Base-by-base conservation (phyloP, 2,113 vertebrate species). In the Nettapus auritus region DNA sequence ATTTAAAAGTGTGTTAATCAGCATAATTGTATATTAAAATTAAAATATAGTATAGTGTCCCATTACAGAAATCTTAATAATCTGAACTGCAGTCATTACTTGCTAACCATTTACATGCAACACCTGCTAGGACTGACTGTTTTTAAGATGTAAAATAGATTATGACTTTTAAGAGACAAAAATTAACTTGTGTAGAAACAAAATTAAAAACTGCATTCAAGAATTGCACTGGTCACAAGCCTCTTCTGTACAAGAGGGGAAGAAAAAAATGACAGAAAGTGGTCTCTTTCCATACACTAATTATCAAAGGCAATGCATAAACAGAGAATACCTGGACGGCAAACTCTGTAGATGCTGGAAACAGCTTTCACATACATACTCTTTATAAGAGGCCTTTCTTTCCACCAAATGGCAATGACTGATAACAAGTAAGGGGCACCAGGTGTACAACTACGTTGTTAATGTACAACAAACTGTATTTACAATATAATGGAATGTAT, bases 381-480 rank as follows among this genome's bases (percentile, higher is more conserved):
- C 78, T 86, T 88, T 91, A 82, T 13, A 96, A 90, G 85, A 97
- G 89, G 91, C 91, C 92, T 42, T 56, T 88, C 94, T 69, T 92
- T 84, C 66, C 80, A 82, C 53, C 22, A 6, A 83, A 90, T 76
- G 94, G 88, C 87, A 97, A 95, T 33, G 48, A 81, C 57, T 91
- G 75, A 95, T 16, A 97, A 88, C 79, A 96, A 94, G 59, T 95
- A 91, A 97, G 93, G 95, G 97, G 93, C 83, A 93, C 44, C 90
- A 97, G 97, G 95, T 97, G 95, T 95, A 97, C 77, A 97, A 86
- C 69, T 94, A 93, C 96, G 77, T 66, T 91, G 97, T 95, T 97
- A 97, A 97, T 98, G 96, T 97, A 97, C 95, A 98, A 94, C 91
- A 81, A 98, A 97, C 97, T 98, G 98, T 98, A 97, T 97, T 98